Evolutionary conservation across 2,888 invertebrate genomes (phyloP).

Genomic region (Agrotis ipsilon): DNA sequence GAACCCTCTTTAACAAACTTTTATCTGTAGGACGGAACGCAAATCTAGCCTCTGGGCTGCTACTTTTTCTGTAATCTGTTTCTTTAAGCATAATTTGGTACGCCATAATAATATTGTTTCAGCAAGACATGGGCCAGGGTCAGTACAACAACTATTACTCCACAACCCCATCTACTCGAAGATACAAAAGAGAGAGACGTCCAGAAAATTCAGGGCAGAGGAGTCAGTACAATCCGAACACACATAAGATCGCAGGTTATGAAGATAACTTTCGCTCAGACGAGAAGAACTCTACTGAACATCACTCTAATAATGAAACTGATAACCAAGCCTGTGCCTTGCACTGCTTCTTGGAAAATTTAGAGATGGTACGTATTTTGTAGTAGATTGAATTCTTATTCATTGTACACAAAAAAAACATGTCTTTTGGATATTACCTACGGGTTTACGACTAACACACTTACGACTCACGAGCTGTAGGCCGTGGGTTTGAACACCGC

Average conservation of each 20-base stretch:
- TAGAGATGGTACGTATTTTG: slow-evolving; percentile 92
- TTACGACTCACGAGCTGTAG: no score
- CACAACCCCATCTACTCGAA: slow-evolving; percentile 72
- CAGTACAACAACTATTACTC: slow-evolving; percentile 72
- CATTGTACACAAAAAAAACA: no score
- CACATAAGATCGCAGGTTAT: slow-evolving; percentile 70
- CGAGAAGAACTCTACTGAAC: slow-evolving; percentile 75
- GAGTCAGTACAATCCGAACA: slow-evolving; percentile 86
- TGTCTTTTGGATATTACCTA: no score
- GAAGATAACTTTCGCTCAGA: slow-evolving; percentile 72
- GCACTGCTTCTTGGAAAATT: slow-evolving; percentile 93
- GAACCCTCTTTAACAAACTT: no score
- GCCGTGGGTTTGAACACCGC: no score
- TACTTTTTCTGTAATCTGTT: no score
- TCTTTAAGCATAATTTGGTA: no score
- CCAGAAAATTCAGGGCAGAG: slow-evolving; percentile 84
- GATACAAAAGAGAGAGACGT: slow-evolving; percentile 80
- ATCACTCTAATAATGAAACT: slow-evolving; percentile 72
- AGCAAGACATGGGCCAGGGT: slow-evolving; percentile 70
- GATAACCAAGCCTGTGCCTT: slow-evolving; percentile 90
- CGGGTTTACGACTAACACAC: no score
- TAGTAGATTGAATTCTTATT: neutral
- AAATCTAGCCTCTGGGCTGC: no score
- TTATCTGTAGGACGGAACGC: no score
- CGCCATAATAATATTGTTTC: neutral